Conservation (phyloP, 2,888 invertebrate genomes). For the Aricia artaxerxes region DNA sequence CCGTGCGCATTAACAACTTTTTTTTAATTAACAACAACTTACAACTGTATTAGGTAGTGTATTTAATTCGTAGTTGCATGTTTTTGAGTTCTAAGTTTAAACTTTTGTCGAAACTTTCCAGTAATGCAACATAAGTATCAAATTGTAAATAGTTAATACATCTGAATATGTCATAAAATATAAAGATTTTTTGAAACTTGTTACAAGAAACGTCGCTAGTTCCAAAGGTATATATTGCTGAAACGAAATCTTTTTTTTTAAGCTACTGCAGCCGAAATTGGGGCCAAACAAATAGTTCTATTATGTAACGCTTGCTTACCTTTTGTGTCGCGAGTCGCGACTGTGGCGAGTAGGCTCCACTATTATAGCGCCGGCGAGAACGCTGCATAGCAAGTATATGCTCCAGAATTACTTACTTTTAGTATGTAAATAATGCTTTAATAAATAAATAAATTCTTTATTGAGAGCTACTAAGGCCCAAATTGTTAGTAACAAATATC, state of each 20-base stretch:
- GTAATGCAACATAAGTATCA: neutral
- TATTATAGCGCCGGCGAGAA: neutral
- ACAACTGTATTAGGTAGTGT: neutral
- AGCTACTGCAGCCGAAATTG: conserved; percentile 2
- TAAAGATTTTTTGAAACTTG: neutral
- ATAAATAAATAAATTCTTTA: too few relatives aligned
- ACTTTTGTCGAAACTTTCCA: neutral
- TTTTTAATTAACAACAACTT: neutral
- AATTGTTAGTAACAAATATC: too few relatives aligned
- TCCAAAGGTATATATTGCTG: neutral
- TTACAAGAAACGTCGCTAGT: neutral
- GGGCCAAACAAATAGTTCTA: neutral
- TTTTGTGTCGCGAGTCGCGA: neutral
- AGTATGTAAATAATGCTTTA: neutral
- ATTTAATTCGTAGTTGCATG: neutral
- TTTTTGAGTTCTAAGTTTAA: neutral
- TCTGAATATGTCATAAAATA: neutral
- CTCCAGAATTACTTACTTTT: neutral
- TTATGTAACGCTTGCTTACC: neutral
- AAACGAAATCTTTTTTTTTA: conserved; percentile 7
- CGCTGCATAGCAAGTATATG: neutral
- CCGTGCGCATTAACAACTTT: neutral
- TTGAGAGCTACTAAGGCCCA: too few relatives aligned
- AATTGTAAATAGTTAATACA: neutral
- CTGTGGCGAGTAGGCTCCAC: neutral